Percentiles rank a stretch among this genome's conserved stretches.
Conservation (phyloP, 2,113 vertebrate species). For the Sinocyclocheilus anophthalmus region DNA sequence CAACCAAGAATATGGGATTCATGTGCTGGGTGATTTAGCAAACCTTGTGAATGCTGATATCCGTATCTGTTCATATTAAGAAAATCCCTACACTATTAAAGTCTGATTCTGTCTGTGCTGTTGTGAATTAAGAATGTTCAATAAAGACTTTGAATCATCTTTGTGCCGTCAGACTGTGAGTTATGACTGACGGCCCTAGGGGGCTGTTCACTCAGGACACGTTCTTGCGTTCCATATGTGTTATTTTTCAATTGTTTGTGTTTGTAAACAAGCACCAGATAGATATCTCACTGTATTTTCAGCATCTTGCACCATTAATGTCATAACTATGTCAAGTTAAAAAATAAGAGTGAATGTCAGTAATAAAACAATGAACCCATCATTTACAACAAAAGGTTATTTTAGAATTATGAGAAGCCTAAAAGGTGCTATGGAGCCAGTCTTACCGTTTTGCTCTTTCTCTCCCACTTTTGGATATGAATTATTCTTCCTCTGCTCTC, state of each 20-base stretch:
- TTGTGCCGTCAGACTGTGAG: background rate
- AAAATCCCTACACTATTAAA: background rate
- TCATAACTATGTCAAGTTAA: background rate
- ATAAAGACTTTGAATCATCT: conserved; percentile 21
- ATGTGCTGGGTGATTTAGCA: too few species aligned
- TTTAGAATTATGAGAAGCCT: background rate
- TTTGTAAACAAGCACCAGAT: conserved; percentile 24
- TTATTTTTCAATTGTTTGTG: conserved; percentile 18
- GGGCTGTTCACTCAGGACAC: conserved; percentile 10
- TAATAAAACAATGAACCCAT: background rate
- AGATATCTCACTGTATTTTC: background rate
- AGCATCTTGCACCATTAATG: conserved; percentile 1
- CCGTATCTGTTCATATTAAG: too few species aligned
- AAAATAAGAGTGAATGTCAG: background rate
- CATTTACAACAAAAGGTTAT: background rate
- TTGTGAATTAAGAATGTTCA: conserved; percentile 10
- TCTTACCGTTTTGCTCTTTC: conserved; percentile 31
- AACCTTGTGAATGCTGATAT: too few species aligned
- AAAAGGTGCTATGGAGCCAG: conserved; percentile 58
- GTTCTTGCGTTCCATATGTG: conserved; percentile 7
- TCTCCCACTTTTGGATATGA: conserved; percentile 29
- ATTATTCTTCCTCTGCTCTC: conserved; percentile 32
- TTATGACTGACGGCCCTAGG: background rate
- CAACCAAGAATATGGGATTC: too few species aligned
- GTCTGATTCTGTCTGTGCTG: background rate